A percentile compares a stretch with the other conserved stretches of the same genome.
Evolutionary conservation across 2,888 invertebrate genomes (phyloP).

Genomic region (Oithona nana): DNA sequence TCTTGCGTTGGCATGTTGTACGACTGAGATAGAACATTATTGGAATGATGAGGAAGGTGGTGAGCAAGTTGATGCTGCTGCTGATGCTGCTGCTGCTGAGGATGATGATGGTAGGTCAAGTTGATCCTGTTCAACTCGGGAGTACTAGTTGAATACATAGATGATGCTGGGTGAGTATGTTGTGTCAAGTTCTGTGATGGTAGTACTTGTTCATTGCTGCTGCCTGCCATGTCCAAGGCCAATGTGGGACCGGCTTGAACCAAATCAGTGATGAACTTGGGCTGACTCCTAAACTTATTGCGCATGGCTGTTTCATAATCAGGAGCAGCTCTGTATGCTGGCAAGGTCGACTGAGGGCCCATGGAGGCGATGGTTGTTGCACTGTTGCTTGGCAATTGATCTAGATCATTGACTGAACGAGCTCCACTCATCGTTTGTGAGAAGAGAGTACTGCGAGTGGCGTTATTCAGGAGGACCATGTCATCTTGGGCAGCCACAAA

Average conservation of each 20-base stretch:
- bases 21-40: too few species aligned
- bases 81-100: background rate
- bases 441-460: background rate
- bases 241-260: too few species aligned
- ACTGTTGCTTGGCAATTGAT: background rate
- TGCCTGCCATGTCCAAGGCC: too few species aligned
- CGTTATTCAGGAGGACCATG: background rate
- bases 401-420: slow-evolving; percentile 5
- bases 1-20: slow-evolving; percentile 1
- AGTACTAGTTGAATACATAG: background rate
- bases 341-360: slow-evolving; percentile 22
- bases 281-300: slow-evolving; percentile 37
- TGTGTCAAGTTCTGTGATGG: background rate
- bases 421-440: background rate
- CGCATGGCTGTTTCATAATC: slow-evolving; percentile 86
- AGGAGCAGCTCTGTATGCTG: slow-evolving; percentile 52
- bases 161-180: background rate
- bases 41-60: background rate
- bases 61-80: background rate
- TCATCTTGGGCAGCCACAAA: background rate
- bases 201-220: too few species aligned
- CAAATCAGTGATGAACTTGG: background rate
- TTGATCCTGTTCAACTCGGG: slow-evolving; percentile 1
- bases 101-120: background rate
- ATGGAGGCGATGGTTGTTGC: background rate